Conservation (phyloP, 2,797 vertebrate genomes). For the Sciurus vulgaris region DNA sequence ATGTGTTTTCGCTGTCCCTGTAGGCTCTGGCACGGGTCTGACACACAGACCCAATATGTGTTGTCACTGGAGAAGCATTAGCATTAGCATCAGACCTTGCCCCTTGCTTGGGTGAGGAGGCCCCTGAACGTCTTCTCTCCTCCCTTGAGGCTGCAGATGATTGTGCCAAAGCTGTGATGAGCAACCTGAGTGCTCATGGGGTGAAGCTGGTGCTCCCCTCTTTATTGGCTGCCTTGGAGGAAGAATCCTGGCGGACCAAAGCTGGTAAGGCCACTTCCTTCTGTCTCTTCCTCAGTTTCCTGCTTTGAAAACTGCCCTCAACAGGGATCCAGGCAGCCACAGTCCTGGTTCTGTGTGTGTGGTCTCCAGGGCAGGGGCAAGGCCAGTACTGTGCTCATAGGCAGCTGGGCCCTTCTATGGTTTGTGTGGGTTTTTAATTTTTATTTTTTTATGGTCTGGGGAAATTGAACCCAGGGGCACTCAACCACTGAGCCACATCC, state of each 20-base stretch:
- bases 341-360: background rate
- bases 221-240: constrained; percentile 96
- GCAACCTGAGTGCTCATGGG: constrained; percentile 98
- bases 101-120: background rate
- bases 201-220: constrained; percentile 99
- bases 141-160: constrained; percentile 96
- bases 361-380: background rate
- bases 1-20: background rate
- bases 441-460: too few species aligned
- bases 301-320: background rate
- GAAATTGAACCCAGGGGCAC: too few species aligned
- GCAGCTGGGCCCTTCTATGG: background rate
- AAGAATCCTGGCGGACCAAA: constrained; percentile 99
- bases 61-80: background rate
- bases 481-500: too few species aligned
- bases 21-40: background rate
- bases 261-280: constrained; percentile 90
- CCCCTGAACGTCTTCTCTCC: constrained; percentile 80
- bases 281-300: background rate
- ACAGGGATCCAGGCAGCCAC: background rate
- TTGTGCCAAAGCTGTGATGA: constrained; percentile 99
- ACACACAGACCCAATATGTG: background rate
- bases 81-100: background rate
- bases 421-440: background rate
- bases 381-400: background rate